Percentiles rank a stretch among this genome's conserved stretches.
phyloP scores from a whole-genome alignment of 2,113 vertebrate species.

The Psophia crepitans region DNA sequence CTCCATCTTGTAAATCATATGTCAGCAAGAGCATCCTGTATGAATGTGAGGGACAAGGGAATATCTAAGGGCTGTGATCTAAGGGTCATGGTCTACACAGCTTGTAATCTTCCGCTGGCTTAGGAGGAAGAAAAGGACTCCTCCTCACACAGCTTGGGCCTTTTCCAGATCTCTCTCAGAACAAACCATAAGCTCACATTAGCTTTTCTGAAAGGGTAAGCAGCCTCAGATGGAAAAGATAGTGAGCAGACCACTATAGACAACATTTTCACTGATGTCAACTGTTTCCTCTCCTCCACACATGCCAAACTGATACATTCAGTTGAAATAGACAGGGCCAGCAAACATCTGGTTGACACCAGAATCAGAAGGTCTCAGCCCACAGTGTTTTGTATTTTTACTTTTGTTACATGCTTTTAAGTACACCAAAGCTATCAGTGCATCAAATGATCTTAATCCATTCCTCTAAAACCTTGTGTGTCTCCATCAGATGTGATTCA shows the following conservation, averaged over 20 bases:
- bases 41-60: neutral
- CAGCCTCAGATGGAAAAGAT: conserved; percentile 25
- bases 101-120: neutral
- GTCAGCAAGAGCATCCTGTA: conserved; percentile 33
- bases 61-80: neutral
- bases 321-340: conserved; percentile 4
- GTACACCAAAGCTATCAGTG: neutral
- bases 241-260: neutral
- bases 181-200: neutral
- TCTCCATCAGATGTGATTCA: neutral
- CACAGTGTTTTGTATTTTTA: neutral
- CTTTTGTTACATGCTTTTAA: neutral
- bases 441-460: neutral
- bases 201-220: neutral
- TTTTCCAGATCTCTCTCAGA: neutral
- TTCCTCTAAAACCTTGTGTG: neutral
- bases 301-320: neutral
- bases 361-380: neutral
- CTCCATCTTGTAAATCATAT: neutral
- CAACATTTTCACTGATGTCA: conserved; percentile 36
- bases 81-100: neutral
- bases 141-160: neutral
- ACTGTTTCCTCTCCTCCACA: conserved; percentile 2
- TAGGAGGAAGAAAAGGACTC: neutral
- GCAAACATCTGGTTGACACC: conserved; percentile 40